phyloP scores from a whole-genome alignment of 2,113 vertebrate species.

The Haemorhous mexicanus region DNA sequence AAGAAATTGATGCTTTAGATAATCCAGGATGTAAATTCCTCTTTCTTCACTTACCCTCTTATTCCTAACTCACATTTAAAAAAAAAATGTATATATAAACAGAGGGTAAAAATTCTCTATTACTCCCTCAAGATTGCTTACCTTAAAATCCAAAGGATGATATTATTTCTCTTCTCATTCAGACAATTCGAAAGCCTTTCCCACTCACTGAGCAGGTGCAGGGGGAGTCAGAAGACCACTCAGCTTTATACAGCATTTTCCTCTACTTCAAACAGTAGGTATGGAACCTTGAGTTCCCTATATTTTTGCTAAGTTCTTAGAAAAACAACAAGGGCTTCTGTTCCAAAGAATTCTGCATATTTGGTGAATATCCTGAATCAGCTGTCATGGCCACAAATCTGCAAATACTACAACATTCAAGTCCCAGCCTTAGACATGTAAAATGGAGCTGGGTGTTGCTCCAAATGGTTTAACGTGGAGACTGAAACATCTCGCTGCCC shows the following conservation, averaged over 20 bases:
- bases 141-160: not conserved
- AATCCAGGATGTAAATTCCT: not conserved
- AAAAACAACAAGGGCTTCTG: not conserved
- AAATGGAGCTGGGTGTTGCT: not conserved
- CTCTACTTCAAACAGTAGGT: not conserved
- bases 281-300: not conserved
- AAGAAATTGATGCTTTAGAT: not conserved
- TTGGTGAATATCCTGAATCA: not conserved
- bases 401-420: not conserved
- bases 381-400: not conserved
- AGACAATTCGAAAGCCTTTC: not conserved
- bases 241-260: not conserved
- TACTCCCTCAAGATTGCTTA: not conserved
- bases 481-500: rapidly evolving
- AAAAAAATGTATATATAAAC: not conserved
- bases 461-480: not conserved
- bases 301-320: not conserved
- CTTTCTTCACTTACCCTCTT: not conserved
- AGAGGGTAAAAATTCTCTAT: not conserved
- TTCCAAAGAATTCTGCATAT: not conserved
- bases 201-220: not conserved
- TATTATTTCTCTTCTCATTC: not conserved
- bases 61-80: not conserved
- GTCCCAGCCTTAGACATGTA: not conserved
- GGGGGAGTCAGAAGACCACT: not conserved